Conservation (phyloP, 2,888 invertebrate species). For the Adelphocoris suturalis region DNA sequence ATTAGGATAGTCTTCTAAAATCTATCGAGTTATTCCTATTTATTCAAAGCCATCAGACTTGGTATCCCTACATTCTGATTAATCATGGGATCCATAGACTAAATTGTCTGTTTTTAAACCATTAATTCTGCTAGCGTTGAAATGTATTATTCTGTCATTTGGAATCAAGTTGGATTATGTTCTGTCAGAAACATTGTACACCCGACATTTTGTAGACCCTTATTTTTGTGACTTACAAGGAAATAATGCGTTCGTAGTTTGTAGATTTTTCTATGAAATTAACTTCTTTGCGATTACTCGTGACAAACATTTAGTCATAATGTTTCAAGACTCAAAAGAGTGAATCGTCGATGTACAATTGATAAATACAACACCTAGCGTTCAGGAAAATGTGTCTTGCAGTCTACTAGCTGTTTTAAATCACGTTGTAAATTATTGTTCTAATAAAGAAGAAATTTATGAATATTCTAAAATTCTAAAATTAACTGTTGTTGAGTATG, state of each 20-base stretch:
- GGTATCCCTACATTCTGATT: not conserved
- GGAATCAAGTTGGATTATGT: not conserved
- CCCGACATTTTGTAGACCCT: not conserved
- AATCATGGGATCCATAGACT: not conserved
- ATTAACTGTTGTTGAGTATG: not conserved
- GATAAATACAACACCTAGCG: too few relatives aligned
- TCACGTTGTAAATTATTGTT: not conserved
- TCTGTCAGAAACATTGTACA: not conserved
- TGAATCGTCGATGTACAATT: too few relatives aligned
- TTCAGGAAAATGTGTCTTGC: too few relatives aligned
- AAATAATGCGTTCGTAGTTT: not conserved
- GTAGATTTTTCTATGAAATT: not conserved
- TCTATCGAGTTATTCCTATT: too few relatives aligned
- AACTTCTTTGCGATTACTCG: not conserved
- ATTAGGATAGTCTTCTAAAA: too few relatives aligned
- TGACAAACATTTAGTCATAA: too few relatives aligned
- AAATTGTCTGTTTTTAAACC: not conserved
- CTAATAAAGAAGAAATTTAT: not conserved
- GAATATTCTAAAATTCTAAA: conserved; percentile 34
- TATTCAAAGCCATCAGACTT: too few relatives aligned
- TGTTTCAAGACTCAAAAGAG: too few relatives aligned
- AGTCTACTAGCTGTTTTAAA: not conserved
- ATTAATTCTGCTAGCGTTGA: too few relatives aligned
- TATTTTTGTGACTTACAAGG: not conserved
- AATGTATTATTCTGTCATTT: not conserved